Base-by-base conservation (phyloP, 2,797 vertebrate species). In the Oryzias sinensis region DNA sequence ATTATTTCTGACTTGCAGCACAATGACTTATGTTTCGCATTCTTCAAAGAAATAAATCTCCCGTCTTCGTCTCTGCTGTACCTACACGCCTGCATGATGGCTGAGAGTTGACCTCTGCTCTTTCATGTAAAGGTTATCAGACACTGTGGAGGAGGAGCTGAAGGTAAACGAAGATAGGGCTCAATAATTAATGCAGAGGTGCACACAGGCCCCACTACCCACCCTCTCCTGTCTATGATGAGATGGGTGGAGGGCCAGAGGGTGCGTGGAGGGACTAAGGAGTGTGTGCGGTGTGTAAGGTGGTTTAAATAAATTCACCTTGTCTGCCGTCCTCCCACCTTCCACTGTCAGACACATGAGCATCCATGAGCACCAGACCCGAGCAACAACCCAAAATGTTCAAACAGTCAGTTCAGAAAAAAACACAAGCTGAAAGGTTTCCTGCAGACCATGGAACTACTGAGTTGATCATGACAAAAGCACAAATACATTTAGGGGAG, bases 141-240 rank as follows among this genome's bases (percentile, higher is more conserved):
- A 81, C 83, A 76, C 79, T 45, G 58, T 45, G 68, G 75, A 68
- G 79, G 75, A 81, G 77, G 76, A 79, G 76, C 70, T 50, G 42
- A 66, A 37, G 49, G 85, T 81, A 81, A 87, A 83, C 81, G 69
- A 83, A 87, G 80, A 89, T 65, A 70, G 62, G 79, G 66, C 75
- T 90, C 82, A 89, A 90, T 90, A 88, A 91, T 90, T 90, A 73
- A 91, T 90, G 87, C 68, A 1, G 33, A 83, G 79, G 80, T 81
- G 81, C 75, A 59, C 50, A 63, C 76, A 73, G 75, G 68, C 79
- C 71, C 82, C 74, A 77, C 79, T 83, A 79, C 82, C 86, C 76
- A 76, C 68, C 76, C 77, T 71, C 68, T 72, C 47, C 51, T 59
- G 77, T 64, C 70, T 74, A 66, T 86, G 86, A 87, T 83, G 83